A percentile compares a stretch with the other conserved stretches of the same genome.
phyloP scores from a whole-genome alignment of 2,797 vertebrate genomes.

The Crenuchus spilurus region DNA sequence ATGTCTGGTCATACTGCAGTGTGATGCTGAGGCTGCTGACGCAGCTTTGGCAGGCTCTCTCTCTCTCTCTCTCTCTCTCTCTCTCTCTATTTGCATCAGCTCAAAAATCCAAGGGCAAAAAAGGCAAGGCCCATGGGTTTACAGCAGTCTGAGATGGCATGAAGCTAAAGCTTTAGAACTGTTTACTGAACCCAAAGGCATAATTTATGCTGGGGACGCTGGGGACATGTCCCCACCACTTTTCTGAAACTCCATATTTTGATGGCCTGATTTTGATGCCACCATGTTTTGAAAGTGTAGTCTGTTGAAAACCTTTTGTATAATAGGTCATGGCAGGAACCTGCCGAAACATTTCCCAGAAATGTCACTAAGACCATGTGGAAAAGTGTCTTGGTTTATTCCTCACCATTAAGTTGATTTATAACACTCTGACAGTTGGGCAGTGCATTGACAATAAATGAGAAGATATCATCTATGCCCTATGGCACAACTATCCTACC shows the following conservation, averaged over 20 bases:
- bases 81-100: constrained; percentile 25
- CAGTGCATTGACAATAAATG: too few relatives aligned
- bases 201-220: not conserved
- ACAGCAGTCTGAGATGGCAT: constrained; percentile 13
- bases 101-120: constrained; percentile 33
- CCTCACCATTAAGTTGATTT: too few relatives aligned
- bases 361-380: too few relatives aligned
- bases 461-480: too few relatives aligned
- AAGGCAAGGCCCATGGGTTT: constrained; percentile 13
- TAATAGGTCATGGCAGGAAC: not conserved
- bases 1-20: constrained; percentile 39
- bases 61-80: constrained; percentile 4
- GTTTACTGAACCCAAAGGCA: not conserved
- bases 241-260: too few relatives aligned
- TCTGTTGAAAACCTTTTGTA: not conserved
- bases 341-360: not conserved
- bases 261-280: not conserved
- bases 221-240: too few relatives aligned
- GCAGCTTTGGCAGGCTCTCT: constrained; percentile 37
- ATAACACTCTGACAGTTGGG: too few relatives aligned
- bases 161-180: not conserved
- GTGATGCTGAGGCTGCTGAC: constrained; percentile 39
- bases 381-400: too few relatives aligned
- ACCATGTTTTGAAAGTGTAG: not conserved
- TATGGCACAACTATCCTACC: too few relatives aligned